A percentile compares a stretch with the other conserved stretches of the same genome.
phyloP scores from a whole-genome alignment of 2,797 vertebrate species.

The Harpagifer antarcticus region DNA sequence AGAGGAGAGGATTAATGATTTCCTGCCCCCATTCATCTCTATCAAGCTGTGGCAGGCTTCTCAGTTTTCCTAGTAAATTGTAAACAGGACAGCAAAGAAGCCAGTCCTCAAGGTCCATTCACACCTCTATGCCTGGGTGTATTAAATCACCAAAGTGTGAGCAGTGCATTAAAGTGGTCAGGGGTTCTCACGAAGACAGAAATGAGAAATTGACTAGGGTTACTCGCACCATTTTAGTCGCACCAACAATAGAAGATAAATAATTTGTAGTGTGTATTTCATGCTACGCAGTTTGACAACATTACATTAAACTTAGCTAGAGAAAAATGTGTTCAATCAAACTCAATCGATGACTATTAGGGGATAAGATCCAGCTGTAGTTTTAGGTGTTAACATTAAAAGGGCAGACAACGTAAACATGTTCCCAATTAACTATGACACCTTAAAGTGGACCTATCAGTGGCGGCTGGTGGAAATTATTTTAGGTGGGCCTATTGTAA shows the following conservation, averaged over 20 bases:
- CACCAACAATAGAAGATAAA: background rate
- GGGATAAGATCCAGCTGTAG: background rate
- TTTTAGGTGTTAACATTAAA: background rate
- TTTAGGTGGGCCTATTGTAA: too few relatives aligned
- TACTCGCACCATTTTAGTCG: background rate
- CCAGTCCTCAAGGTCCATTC: slow-evolving; percentile 49
- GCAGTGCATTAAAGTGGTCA: slow-evolving; percentile 33
- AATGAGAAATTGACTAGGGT: background rate
- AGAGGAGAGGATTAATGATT: slow-evolving; percentile 59
- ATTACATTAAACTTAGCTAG: background rate
- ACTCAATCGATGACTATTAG: background rate
- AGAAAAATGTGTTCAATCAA: background rate
- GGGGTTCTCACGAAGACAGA: background rate
- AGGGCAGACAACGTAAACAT: too few relatives aligned
- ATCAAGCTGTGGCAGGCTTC: slow-evolving; percentile 44
- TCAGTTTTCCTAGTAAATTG: slow-evolving; percentile 53
- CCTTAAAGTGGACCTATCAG: too few relatives aligned
- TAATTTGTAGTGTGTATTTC: background rate
- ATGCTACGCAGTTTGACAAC: background rate
- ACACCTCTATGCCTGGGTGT: slow-evolving; percentile 37
- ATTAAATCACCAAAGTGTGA: slow-evolving; percentile 60
- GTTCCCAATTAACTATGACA: too few relatives aligned
- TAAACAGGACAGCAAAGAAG: slow-evolving; percentile 46
- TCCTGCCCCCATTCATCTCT: slow-evolving; percentile 63
- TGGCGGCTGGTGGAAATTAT: too few relatives aligned